Evolutionary conservation across 2,888 invertebrate species (phyloP).

Genomic region (Pegoplata infirma): DNA sequence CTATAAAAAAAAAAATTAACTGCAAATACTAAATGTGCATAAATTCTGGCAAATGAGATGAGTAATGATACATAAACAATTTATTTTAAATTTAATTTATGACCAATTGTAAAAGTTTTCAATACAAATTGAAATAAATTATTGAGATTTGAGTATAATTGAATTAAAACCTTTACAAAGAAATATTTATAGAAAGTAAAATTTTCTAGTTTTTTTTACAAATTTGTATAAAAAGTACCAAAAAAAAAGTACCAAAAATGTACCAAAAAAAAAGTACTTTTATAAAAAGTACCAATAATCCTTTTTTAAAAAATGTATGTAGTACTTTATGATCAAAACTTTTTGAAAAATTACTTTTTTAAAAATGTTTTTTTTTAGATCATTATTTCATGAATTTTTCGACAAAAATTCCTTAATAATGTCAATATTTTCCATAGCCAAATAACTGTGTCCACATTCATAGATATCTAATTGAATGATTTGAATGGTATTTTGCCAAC

Average conservation of each 20-base stretch:
- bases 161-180: no score
- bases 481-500: constrained; percentile 3
- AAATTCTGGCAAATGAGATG: no score
- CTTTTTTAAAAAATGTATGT: no score
- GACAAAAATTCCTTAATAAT: background rate
- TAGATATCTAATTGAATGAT: constrained; percentile 4
- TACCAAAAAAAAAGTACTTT: no score
- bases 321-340: no score
- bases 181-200: no score
- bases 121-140: background rate
- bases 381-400: background rate
- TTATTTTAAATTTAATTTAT: background rate
- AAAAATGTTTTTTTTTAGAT: background rate
- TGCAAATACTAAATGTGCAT: background rate
- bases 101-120: background rate
- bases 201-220: no score
- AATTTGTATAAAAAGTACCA: no score
- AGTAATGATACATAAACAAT: background rate
- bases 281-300: no score
- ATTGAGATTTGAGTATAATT: no score
- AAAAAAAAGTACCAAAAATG: no score
- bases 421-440: background rate
- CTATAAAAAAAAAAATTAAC: background rate
- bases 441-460: no score
- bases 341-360: background rate